Base-by-base conservation (phyloP, 2,797 vertebrate species). In the Leucoraja ocellata region DNA sequence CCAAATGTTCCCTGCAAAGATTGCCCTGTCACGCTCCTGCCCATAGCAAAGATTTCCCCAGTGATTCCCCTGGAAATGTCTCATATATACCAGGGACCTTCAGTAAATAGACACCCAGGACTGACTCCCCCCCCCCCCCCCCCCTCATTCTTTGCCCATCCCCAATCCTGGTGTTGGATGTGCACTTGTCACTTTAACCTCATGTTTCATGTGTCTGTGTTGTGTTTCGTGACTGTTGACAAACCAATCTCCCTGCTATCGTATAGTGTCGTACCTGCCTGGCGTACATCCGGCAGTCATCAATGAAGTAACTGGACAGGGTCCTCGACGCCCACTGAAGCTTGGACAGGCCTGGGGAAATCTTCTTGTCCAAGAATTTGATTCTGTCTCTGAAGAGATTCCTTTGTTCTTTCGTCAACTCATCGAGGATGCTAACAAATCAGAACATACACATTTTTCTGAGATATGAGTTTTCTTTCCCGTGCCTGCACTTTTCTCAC, bases 281-380 rank as follows among this genome's bases (percentile, higher is more conserved):
- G 78, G 97, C 95, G 0, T 98, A 97, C 36, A 95, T 93, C 28
- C 98, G 96, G 95, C 98, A 98, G 68, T 98, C 97, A 0, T 94
- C 95, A 94, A 98, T 96, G 95, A 98, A 98, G 94, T 95, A 84
- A 7, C 93, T 95, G 0, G 97, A 96, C 4, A 96, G 95, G 91
- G 95, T 97, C 94, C 97, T 97, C 63, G 97, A 96, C n/a, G 96
- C 94, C 98, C 98, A 99, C 28, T 94, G 94, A 63, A 98, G 94
- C 94, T 97, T 98, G 94, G 97, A 97, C 90, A 98, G 95, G 23
- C 98, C 97, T 0, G 97, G 97, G 78, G 97, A 95, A 93, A 98
- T 96, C 96, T 97, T 98, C 94, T 96, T 97, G 94, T 98, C 97
- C 58, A 98, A 94, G 94, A 96, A 96, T 3, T 94, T 94, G 93